A percentile compares a stretch with the other conserved stretches of the same genome.
Conservation (phyloP, 2,888 invertebrate species). For the Hyposoter didymator region DNA sequence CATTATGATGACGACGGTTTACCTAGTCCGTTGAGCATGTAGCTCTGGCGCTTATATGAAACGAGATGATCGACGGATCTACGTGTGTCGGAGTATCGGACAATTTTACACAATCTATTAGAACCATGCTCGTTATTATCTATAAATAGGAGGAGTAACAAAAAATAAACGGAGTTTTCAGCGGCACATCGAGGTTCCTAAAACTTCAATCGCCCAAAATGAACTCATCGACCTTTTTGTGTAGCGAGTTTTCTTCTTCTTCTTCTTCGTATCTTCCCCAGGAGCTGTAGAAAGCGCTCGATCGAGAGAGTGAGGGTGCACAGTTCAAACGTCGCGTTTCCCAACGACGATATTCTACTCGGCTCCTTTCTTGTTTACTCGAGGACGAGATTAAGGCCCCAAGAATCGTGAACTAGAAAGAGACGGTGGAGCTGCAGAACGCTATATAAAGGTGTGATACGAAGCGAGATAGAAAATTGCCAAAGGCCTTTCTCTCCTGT, state of each 20-base stretch:
- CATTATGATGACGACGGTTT: conserved; percentile 25
- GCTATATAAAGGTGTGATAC: conserved; percentile 27
- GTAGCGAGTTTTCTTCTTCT: conserved; percentile 1
- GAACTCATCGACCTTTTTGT: conserved; percentile 29
- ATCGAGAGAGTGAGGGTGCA: conserved; percentile 7
- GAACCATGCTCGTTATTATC: no score
- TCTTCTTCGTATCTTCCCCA: conserved; percentile 32
- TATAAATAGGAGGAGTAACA: neutral
- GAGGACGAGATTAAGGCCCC: conserved; percentile 54
- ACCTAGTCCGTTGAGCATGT: conserved; percentile 6
- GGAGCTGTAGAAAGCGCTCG: conserved; percentile 34
- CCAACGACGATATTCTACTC: conserved; percentile 13
- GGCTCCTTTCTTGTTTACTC: conserved; percentile 56
- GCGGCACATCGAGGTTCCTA: neutral
- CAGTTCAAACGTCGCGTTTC: conserved; percentile 49
- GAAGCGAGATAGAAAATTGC: conserved; percentile 10
- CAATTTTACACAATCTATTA: neutral
- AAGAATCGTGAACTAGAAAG: conserved; percentile 14
- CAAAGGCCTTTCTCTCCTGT: neutral
- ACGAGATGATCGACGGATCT: conserved; percentile 2
- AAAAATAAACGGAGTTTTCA: neutral
- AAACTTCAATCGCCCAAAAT: neutral
- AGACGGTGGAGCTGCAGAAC: conserved; percentile 6
- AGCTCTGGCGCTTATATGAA: neutral
- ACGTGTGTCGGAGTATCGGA: neutral